These are phyloP conservation scores for Enteromius anoplus DNA, from an alignment of 2,797 vertebrate species.

Conservation along the genomic window DNA sequence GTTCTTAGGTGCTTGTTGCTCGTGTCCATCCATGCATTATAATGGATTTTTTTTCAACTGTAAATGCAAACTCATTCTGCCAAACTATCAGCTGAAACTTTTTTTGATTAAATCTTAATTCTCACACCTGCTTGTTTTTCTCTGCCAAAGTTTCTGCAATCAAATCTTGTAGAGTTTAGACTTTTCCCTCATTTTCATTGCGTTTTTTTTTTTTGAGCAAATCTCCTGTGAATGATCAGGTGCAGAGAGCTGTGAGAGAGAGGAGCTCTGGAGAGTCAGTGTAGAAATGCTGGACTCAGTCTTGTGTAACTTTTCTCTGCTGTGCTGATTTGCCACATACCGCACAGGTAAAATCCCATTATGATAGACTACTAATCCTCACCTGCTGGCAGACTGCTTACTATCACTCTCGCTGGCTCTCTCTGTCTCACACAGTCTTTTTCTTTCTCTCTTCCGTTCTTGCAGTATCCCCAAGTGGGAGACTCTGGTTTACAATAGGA, in stretches of 20 bases:
- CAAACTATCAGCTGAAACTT: not conserved
- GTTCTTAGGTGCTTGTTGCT: not conserved
- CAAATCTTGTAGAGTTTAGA: not conserved
- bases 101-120: not conserved
- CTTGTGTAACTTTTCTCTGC: not conserved
- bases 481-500: conserved; percentile 44
- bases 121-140: not conserved
- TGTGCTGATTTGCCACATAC: conserved; percentile 21
- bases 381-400: conserved; percentile 38
- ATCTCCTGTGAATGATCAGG: not conserved
- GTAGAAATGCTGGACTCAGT: conserved; percentile 10
- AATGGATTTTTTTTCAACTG: not conserved
- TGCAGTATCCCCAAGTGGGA: conserved; percentile 7
- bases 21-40: not conserved
- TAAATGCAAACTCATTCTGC: not conserved
- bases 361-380: conserved; percentile 36
- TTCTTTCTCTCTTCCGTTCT: conserved; percentile 4
- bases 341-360: conserved; percentile 35
- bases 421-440: not conserved
- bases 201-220: not conserved
- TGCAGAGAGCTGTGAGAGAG: conserved; percentile 2
- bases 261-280: not conserved
- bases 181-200: not conserved
- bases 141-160: not conserved
- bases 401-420: conserved; percentile 12